Conservation (phyloP, 2,113 vertebrate genomes). For the Astur gentilis region DNA sequence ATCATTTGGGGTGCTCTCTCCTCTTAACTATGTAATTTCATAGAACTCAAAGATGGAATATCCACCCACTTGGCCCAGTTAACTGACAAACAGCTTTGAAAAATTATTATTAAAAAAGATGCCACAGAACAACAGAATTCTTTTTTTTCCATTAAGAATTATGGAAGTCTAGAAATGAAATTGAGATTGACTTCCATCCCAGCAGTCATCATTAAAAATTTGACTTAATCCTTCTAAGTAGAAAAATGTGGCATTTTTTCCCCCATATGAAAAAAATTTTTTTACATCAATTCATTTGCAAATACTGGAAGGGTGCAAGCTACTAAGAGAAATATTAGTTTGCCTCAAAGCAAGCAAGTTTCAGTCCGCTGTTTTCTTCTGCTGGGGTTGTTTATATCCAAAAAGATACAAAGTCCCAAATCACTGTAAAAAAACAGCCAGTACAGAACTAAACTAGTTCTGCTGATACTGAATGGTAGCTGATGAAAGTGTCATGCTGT, state of each 20-base stretch:
- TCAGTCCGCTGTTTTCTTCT: not conserved
- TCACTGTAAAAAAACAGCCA: not conserved
- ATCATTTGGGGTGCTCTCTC: not conserved
- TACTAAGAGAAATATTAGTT: not conserved
- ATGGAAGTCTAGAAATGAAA: constrained; percentile 19
- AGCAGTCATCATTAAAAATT: constrained; percentile 34
- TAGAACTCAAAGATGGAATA: not conserved
- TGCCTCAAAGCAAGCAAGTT: not conserved
- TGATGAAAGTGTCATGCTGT: constrained; percentile 5
- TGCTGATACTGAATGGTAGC: not conserved
- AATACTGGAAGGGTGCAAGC: not conserved
- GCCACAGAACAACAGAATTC: not conserved
- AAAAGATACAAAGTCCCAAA: not conserved
- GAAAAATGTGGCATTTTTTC: not conserved
- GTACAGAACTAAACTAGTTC: not conserved
- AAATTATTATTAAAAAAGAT: not conserved
- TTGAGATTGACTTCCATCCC: constrained; percentile 44
- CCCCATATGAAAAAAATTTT: not conserved
- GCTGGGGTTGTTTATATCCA: not conserved
- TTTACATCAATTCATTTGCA: not conserved
- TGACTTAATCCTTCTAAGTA: constrained; percentile 31
- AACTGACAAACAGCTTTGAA: not conserved
- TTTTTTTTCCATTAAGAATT: not conserved
- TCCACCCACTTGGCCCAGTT: not conserved
- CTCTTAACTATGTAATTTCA: not conserved